Conservation (phyloP, 1,140 invertebrate genomes). For the Papilio polyxenes region DNA sequence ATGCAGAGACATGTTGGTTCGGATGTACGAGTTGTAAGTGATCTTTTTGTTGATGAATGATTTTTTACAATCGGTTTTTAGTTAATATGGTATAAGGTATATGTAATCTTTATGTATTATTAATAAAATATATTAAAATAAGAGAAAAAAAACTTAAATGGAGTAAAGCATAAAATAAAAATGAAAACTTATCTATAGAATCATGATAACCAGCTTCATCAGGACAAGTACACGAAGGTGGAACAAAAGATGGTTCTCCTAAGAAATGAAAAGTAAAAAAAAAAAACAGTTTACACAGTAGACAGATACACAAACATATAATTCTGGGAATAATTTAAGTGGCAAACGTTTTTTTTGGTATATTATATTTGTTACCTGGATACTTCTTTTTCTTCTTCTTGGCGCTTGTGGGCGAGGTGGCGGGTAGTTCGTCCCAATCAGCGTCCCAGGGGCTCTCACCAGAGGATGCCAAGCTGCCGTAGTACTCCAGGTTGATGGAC, state of each 20-base stretch:
- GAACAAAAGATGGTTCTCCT: not conserved
- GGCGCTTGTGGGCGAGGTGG: slow-evolving; percentile 69
- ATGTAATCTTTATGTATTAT: no score
- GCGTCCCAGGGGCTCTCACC: slow-evolving; percentile 82
- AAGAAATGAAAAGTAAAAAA: slow-evolving; percentile 32
- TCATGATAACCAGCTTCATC: slow-evolving; percentile 21
- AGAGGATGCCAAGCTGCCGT: slow-evolving; percentile 71
- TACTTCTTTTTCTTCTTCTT: slow-evolving; percentile 78
- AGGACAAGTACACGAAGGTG: slow-evolving; percentile 29
- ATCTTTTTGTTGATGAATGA: not conserved
- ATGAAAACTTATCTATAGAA: slow-evolving; percentile 34
- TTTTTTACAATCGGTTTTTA: no score
- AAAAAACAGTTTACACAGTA: not conserved
- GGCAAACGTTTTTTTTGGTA: no score
- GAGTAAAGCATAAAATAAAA: slow-evolving; percentile 19
- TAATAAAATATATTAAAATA: not conserved
- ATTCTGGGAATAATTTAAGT: not conserved
- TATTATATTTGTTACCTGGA: slow-evolving; percentile 50
- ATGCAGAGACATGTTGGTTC: not conserved
- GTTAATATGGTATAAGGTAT: no score
- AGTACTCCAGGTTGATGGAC: slow-evolving; percentile 73
- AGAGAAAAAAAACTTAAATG: slow-evolving; percentile 28
- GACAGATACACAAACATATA: not conserved
- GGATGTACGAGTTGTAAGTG: not conserved
- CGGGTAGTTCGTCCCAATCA: slow-evolving; percentile 77